Percentiles rank a stretch among this genome's conserved stretches.
phyloP scores from a whole-genome alignment of 1,140 invertebrate genomes.

The Euborellia annulipes region DNA sequence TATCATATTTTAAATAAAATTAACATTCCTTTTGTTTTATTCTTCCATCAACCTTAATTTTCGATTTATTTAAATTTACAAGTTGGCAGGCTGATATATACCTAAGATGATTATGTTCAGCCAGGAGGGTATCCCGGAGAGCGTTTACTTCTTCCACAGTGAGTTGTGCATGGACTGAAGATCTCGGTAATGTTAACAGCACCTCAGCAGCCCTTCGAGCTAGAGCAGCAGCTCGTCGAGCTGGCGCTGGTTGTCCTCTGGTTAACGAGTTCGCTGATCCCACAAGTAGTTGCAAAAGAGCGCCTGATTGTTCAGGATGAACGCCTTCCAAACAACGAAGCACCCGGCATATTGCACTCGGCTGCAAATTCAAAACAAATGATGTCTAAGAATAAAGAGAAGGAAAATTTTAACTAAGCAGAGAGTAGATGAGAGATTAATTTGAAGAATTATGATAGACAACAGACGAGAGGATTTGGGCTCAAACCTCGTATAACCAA shows the following conservation, averaged over 20 bases:
- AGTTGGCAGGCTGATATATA: too few relatives aligned
- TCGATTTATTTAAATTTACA: too few relatives aligned
- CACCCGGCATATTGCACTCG: constrained; percentile 36
- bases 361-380: constrained; percentile 21
- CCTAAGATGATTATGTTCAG: constrained; percentile 4
- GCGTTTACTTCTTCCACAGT: constrained; percentile 37
- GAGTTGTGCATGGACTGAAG: constrained; percentile 37
- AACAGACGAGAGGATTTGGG: too few relatives aligned
- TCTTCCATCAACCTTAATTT: background rate
- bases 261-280: constrained; percentile 34
- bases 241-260: constrained; percentile 39
- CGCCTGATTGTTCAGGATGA: constrained; percentile 46
- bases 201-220: constrained; percentile 44
- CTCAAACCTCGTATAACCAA: too few relatives aligned
- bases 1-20: too few relatives aligned
- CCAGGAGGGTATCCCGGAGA: constrained; percentile 26
- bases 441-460: too few relatives aligned
- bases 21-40: background rate
- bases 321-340: constrained; percentile 46
- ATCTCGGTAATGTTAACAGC: constrained; percentile 35
- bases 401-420: too few relatives aligned
- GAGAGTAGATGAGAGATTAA: too few relatives aligned
- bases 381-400: background rate
- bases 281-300: constrained; percentile 40
- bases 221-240: constrained; percentile 40